Percentiles rank a stretch among this genome's conserved stretches.
These are phyloP conservation scores for Byasa hedistus DNA, from an alignment of 2,888 invertebrate genomes.

Conservation along the genomic window DNA sequence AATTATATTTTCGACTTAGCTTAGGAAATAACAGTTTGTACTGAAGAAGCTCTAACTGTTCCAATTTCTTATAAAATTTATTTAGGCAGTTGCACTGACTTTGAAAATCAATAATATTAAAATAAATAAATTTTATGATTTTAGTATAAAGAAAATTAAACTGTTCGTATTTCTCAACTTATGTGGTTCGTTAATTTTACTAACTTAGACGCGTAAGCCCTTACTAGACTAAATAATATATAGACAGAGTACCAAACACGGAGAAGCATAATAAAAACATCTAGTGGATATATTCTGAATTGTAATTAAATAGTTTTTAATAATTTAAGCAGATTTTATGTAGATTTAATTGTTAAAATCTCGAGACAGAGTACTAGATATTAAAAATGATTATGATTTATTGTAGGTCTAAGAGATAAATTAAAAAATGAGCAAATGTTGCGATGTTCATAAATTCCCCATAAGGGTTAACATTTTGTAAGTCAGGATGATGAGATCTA, in stretches of 20 bases:
- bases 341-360: too few relatives aligned
- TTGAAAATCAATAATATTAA: constrained; percentile 13
- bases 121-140: constrained; percentile 37
- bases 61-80: constrained; percentile 23
- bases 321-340: too few relatives aligned
- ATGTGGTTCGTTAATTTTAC: constrained; percentile 33
- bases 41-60: constrained; percentile 31
- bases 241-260: neutral
- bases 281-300: too few relatives aligned
- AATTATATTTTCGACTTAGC: constrained; percentile 29
- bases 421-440: too few relatives aligned
- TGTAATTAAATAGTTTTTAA: too few relatives aligned
- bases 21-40: constrained; percentile 30
- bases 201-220: constrained; percentile 53
- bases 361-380: too few relatives aligned
- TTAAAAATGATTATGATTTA: too few relatives aligned
- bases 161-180: constrained; percentile 35
- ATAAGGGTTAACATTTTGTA: too few relatives aligned
- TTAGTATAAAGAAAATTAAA: constrained; percentile 40
- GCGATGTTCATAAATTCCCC: too few relatives aligned
- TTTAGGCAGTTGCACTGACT: constrained; percentile 21
- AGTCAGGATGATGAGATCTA: too few relatives aligned
- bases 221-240: constrained; percentile 37
- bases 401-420: too few relatives aligned
- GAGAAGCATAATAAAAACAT: too few relatives aligned